A percentile compares a stretch with the other conserved stretches of the same genome.
These are phyloP conservation scores for Hippoglossus hippoglossus DNA, from an alignment of 2,797 vertebrate species.

Conservation along the genomic window DNA sequence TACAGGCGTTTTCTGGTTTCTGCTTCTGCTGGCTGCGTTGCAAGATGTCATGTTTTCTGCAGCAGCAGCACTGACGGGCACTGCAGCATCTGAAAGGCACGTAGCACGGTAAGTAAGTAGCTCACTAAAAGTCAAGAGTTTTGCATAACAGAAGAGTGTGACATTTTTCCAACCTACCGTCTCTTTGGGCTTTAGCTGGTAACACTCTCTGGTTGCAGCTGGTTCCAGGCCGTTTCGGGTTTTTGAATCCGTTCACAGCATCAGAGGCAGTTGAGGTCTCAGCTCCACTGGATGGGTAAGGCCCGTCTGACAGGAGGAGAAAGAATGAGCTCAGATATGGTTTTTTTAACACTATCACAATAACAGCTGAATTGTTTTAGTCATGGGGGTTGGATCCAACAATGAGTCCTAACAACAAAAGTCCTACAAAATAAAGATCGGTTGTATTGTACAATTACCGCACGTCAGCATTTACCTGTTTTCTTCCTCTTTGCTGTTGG, in stretches of 20 bases:
- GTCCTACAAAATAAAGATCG: background rate
- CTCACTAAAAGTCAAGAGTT: background rate
- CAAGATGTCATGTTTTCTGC: constrained; percentile 1
- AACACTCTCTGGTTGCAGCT: constrained; percentile 29
- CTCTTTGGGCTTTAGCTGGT: constrained; percentile 36
- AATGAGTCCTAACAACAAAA: too few species aligned
- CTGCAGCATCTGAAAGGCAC: constrained; percentile 39
- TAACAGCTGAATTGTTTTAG: constrained; percentile 3
- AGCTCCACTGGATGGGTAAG: background rate
- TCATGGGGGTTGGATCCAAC: background rate
- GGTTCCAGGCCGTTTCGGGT: constrained; percentile 22
- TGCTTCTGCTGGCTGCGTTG: constrained; percentile 18
- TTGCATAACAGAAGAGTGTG: background rate
- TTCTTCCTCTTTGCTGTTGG: constrained; percentile 64
- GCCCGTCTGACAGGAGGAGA: constrained; percentile 37
- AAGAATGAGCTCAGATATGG: background rate
- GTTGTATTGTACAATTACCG: background rate
- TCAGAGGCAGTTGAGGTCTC: constrained; percentile 12
- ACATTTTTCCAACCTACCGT: constrained; percentile 30
- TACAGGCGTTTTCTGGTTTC: constrained; percentile 32
- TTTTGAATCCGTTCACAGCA: constrained; percentile 27
- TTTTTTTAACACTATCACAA: background rate
- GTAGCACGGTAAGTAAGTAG: background rate
- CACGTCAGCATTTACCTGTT: constrained; percentile 50
- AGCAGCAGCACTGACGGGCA: constrained; percentile 21